Base-by-base conservation (phyloP, 2,797 vertebrate species). In the Halcyon smyrnensis region DNA sequence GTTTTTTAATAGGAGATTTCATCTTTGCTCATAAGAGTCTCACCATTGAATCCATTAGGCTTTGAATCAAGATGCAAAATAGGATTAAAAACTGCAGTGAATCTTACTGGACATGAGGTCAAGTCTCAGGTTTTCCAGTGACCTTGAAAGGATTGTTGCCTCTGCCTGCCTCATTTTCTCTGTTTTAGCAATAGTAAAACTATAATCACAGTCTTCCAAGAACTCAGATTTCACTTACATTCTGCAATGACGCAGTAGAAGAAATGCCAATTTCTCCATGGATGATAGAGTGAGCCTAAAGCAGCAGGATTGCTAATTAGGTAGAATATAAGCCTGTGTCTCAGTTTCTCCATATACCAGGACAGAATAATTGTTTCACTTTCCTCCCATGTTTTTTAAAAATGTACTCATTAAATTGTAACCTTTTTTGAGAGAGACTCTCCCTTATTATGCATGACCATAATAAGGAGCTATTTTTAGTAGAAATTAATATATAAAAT, bases 371-470 rank as follows among this genome's bases (percentile, higher is more conserved):
- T 95, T 96, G 85, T 93, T 91, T 91, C 54, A 43, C 50, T 95
- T 93, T 77, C 76, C 53, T 57, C 80, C 87, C 60, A 67, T 76
- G 43, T 90, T 95, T 97, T 87, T 93, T 63, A 63, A 84, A 87
- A 84, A 90, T 59, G 48, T 84, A 50, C 81, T 94, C 77, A 89
- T 95, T 96, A 96, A 94, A 95, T 74, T 76, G 87, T 93, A 95
- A 97, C 79, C 89, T 96, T 96, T 96, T 95, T 84, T 87, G 88
- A 95, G 70, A 91, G 74, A 87, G 78, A 75, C 28, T 82, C 36
- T 75, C 30, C 51, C 90, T 94, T 90, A 73, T 95, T 97, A 93
- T 79, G 80, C 75, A 50, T 79, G 91, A 69, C 23, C 23, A 77
- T 88, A 79, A 88, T 57, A 84, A 83, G 34, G n/a, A 73, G 16